phyloP scores from a whole-genome alignment of 2,113 vertebrate genomes.

The Varanus salvator region DNA sequence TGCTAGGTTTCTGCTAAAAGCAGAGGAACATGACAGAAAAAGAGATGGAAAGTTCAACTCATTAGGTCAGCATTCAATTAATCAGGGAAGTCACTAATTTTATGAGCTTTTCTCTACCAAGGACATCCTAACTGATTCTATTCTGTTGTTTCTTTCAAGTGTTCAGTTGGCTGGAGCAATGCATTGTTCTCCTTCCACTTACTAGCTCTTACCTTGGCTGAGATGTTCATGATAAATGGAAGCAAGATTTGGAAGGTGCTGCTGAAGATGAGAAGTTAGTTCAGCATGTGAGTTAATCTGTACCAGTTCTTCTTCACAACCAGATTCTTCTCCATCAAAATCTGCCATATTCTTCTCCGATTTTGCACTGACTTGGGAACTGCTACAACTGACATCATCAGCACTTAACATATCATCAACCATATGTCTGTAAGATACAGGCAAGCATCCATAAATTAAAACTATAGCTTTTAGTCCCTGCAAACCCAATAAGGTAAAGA shows the following conservation, averaged over 20 bases:
- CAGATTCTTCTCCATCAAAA: conserved; percentile 98
- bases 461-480: background rate
- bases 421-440: conserved; percentile 84
- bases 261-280: conserved; percentile 97
- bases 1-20: background rate
- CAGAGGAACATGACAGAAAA: background rate
- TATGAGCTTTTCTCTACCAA: background rate
- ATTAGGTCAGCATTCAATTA: background rate
- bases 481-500: background rate
- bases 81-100: background rate
- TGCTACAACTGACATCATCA: conserved; percentile 98
- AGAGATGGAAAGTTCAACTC: background rate
- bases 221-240: conserved; percentile 99
- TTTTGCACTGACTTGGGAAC: conserved; percentile 99
- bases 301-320: conserved; percentile 97
- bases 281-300: conserved; percentile 99
- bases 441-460: conserved; percentile 35
- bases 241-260: conserved; percentile 97
- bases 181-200: background rate
- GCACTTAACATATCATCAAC: conserved; percentile 99
- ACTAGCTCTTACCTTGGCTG: conserved; percentile 86
- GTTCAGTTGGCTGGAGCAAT: background rate
- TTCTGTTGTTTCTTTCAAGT: background rate
- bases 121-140: background rate
- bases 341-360: conserved; percentile 99